phyloP scores from a whole-genome alignment of 2,113 vertebrate genomes.

The Chloropsis hardwickii region DNA sequence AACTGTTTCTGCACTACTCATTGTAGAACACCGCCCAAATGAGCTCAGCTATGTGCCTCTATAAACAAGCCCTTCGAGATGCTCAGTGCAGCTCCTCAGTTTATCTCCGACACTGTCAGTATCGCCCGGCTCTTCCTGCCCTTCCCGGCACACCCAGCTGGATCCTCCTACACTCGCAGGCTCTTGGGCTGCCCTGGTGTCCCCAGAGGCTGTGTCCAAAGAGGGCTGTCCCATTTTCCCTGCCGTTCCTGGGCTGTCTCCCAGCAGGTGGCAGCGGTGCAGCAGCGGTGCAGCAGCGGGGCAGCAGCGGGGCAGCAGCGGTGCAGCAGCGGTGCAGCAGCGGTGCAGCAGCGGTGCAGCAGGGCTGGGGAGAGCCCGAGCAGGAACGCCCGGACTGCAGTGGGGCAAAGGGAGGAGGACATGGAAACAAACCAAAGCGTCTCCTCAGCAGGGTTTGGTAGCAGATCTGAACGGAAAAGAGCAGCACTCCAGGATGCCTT shows the following conservation, averaged over 20 bases:
- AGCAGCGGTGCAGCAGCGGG: neutral
- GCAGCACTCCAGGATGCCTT: neutral
- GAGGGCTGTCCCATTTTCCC: neutral
- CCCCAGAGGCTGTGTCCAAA: neutral
- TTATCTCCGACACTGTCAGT: neutral
- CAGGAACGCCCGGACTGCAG: neutral
- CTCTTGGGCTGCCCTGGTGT: neutral
- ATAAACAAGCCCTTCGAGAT: neutral
- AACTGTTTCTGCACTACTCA: neutral
- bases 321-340: neutral
- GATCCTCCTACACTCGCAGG: fast-evolving
- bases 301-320: neutral
- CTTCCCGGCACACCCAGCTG: neutral
- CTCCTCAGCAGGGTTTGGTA: neutral
- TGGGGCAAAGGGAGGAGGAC: neutral
- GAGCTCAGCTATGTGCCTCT: neutral
- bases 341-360: neutral
- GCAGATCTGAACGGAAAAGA: neutral
- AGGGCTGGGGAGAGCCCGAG: neutral
- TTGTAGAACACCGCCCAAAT: neutral
- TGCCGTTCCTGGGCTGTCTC: neutral
- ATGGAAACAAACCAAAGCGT: neutral
- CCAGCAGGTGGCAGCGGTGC: conserved; percentile 31
- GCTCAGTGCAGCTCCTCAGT: neutral
- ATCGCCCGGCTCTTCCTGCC: neutral